Percentiles rank a stretch among this genome's conserved stretches.
Evolutionary conservation across 2,113 vertebrate species (phyloP).

Genomic region (Hemiprocne comata): DNA sequence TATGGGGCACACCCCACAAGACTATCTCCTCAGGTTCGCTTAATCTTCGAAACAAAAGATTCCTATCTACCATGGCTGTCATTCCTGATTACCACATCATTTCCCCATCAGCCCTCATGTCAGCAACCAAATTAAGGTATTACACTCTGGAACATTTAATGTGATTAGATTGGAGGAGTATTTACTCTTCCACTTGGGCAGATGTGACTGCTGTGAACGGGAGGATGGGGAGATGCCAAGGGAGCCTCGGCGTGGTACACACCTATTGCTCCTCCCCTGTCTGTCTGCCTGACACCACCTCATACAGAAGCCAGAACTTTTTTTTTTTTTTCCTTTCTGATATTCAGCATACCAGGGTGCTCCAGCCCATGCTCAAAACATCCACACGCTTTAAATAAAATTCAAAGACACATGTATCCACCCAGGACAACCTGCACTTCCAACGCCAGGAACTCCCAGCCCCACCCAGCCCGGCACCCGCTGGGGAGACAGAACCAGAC

Average conservation of each 20-base stretch:
- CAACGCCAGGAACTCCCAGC: neutral
- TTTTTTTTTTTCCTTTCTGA: neutral
- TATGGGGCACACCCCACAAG: neutral
- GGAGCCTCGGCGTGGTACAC: neutral
- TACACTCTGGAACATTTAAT: slow-evolving; percentile 32
- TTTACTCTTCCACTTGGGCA: slow-evolving; percentile 17
- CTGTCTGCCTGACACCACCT: neutral
- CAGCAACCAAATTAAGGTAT: slow-evolving; percentile 65
- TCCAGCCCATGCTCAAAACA: neutral
- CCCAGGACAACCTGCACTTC: neutral
- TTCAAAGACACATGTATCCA: neutral
- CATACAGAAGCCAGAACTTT: neutral
- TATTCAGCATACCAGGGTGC: neutral
- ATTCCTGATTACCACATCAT: slow-evolving; percentile 9
- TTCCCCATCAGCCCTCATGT: slow-evolving; percentile 47
- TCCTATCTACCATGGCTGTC: slow-evolving; percentile 10
- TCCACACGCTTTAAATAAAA: neutral
- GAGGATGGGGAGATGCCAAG: slow-evolving; percentile 29
- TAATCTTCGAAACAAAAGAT: slow-evolving; percentile 44
- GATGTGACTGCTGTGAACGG: neutral
- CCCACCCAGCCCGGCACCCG: neutral
- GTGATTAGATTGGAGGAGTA: slow-evolving; percentile 31
- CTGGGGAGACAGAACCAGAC: neutral
- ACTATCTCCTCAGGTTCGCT: neutral
- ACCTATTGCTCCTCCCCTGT: neutral